A percentile compares a stretch with the other conserved stretches of the same genome.
Conservation (phyloP, 2,888 invertebrate genomes). For the Pollenia griseotomentosa region DNA sequence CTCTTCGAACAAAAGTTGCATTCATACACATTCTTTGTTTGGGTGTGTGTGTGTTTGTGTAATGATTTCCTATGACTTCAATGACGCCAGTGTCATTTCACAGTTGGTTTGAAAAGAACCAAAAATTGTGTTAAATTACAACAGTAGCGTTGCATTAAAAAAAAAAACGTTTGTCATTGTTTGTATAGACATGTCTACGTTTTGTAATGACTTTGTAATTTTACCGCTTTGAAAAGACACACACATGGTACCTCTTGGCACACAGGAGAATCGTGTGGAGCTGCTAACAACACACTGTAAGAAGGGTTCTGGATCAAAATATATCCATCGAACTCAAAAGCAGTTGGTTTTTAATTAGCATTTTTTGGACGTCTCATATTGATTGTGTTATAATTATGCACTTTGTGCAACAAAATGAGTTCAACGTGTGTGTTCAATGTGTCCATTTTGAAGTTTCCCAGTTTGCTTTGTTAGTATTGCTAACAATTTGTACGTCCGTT, state of each 20-base stretch:
- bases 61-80: slow-evolving; percentile 41
- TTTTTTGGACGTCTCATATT: slow-evolving; percentile 52
- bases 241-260: not conserved
- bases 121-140: slow-evolving; percentile 57
- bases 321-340: not conserved
- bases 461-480: not conserved
- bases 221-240: slow-evolving; percentile 57
- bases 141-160: slow-evolving; percentile 15
- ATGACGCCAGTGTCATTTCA: slow-evolving; percentile 65
- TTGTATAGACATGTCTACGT: slow-evolving; percentile 66
- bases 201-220: slow-evolving; percentile 69
- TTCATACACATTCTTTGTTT: not conserved
- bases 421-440: not conserved
- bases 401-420: slow-evolving; percentile 40
- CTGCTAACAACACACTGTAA: not conserved
- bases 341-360: slow-evolving; percentile 55
- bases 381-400: slow-evolving; percentile 62
- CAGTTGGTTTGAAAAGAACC: slow-evolving; percentile 52
- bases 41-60: not conserved
- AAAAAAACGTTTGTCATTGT: slow-evolving; percentile 44
- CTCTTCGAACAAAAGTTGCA: slow-evolving; percentile 36
- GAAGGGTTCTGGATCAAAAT: not conserved
- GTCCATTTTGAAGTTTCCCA: not conserved
- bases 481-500: slow-evolving; percentile 15
- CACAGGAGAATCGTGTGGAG: not conserved